A percentile compares a stretch with the other conserved stretches of the same genome.
These are phyloP conservation scores for Tonatia bakeri DNA, from an alignment of 2,113 vertebrate genomes.

Conservation along the genomic window DNA sequence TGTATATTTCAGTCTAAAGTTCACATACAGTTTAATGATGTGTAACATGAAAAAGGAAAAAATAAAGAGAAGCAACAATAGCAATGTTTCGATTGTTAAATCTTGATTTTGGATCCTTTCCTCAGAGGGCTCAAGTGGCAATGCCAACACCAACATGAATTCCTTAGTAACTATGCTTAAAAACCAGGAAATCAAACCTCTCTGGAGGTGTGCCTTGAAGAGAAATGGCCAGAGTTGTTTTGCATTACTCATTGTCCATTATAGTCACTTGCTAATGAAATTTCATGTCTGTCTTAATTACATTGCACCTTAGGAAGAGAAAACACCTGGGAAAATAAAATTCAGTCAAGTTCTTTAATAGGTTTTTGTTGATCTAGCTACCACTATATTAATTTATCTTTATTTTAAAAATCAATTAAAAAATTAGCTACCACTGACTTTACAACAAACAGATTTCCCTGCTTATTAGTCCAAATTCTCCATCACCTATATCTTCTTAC, in stretches of 20 bases:
- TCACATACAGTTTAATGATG: not conserved
- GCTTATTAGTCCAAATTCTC: slow-evolving; percentile 12
- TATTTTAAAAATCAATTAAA: not conserved
- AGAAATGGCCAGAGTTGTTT: slow-evolving; percentile 23
- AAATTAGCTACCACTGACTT: not conserved
- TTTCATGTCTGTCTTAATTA: slow-evolving; percentile 28
- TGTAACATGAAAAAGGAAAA: not conserved
- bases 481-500: not conserved
- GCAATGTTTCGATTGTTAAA: not conserved
- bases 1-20: not conserved
- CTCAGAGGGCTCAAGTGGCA: not conserved
- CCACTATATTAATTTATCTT: not conserved
- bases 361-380: slow-evolving; percentile 40
- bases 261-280: slow-evolving; percentile 18
- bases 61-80: not conserved
- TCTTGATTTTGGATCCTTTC: not conserved
- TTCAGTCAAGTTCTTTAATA: slow-evolving; percentile 33
- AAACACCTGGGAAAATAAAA: slow-evolving; percentile 49
- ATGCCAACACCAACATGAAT: not conserved
- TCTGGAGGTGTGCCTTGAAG: slow-evolving; percentile 19
- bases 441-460: not conserved
- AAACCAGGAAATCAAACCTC: not conserved
- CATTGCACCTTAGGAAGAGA: not conserved
- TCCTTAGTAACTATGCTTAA: not conserved
- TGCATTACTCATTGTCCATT: not conserved